These are phyloP conservation scores for Xenus cinereus DNA, from an alignment of 2,113 vertebrate species.

Conservation along the genomic window DNA sequence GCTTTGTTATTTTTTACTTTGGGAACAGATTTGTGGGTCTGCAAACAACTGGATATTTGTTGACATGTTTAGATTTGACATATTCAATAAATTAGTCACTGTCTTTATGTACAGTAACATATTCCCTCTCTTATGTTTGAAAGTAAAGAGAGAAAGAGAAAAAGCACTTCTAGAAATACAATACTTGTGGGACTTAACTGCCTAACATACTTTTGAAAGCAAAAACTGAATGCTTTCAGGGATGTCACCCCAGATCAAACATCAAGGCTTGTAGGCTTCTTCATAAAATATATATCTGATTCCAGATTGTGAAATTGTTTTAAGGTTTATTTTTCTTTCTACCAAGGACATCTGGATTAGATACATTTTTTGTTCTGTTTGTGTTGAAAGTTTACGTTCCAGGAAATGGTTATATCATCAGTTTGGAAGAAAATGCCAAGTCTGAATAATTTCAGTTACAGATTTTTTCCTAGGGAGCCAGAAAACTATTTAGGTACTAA, in stretches of 20 bases:
- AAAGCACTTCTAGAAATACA: background rate
- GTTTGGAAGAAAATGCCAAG: background rate
- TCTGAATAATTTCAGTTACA: background rate
- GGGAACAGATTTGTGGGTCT: background rate
- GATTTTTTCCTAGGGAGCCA: background rate
- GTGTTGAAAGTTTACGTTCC: slow-evolving; percentile 8
- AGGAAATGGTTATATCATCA: slow-evolving; percentile 22
- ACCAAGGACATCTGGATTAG: slow-evolving; percentile 17
- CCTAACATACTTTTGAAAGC: background rate
- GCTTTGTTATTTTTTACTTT: background rate
- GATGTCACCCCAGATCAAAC: background rate
- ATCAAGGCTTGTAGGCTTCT: background rate
- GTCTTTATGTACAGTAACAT: background rate
- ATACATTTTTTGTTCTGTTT: slow-evolving; percentile 18
- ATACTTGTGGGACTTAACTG: background rate
- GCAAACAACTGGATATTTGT: background rate
- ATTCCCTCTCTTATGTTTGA: background rate
- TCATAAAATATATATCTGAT: background rate
- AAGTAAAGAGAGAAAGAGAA: background rate
- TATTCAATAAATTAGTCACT: background rate
- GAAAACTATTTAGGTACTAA: background rate
- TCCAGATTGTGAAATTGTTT: background rate
- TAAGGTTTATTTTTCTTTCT: background rate
- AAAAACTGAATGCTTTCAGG: background rate
- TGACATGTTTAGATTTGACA: background rate